Conservation (phyloP, 2,113 vertebrate species). For the Chloroceryle aenea region DNA sequence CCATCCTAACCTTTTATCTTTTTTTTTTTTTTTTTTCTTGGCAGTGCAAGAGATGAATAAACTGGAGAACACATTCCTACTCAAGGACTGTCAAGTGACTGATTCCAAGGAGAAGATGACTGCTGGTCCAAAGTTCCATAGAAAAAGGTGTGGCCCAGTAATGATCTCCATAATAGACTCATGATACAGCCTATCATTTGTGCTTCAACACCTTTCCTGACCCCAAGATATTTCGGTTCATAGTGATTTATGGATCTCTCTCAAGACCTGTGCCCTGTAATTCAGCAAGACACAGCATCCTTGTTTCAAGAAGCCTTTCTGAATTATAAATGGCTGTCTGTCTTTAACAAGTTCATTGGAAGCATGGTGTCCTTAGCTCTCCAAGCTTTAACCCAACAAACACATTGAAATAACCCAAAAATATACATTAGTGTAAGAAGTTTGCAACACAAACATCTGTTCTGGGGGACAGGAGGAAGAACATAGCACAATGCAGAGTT, state of each 20-base stretch:
- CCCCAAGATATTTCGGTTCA: no score
- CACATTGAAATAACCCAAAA: background rate
- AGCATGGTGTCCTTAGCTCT: background rate
- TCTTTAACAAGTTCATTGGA: background rate
- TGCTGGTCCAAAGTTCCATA: no score
- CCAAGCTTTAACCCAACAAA: background rate
- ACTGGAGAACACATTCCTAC: background rate
- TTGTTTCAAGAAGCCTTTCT: no score
- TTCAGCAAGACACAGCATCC: no score
- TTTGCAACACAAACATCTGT: background rate
- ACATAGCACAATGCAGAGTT: background rate
- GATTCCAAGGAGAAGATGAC: no score
- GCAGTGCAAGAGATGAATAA: background rate
- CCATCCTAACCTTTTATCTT: background rate
- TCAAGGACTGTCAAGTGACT: background rate
- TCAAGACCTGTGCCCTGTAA: no score
- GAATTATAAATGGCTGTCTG: rapidly evolving
- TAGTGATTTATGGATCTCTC: no score
- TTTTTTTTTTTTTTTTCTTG: no score
- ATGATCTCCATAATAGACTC: no score
- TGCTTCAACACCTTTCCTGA: no score
- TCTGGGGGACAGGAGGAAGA: background rate
- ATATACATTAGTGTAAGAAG: background rate
- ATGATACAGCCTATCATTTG: no score
- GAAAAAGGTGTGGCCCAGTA: no score